Evolutionary conservation across 2,888 invertebrate species (phyloP), one percentile per base, ranked within the genome.

Genomic region (Aricia artaxerxes): DNA sequence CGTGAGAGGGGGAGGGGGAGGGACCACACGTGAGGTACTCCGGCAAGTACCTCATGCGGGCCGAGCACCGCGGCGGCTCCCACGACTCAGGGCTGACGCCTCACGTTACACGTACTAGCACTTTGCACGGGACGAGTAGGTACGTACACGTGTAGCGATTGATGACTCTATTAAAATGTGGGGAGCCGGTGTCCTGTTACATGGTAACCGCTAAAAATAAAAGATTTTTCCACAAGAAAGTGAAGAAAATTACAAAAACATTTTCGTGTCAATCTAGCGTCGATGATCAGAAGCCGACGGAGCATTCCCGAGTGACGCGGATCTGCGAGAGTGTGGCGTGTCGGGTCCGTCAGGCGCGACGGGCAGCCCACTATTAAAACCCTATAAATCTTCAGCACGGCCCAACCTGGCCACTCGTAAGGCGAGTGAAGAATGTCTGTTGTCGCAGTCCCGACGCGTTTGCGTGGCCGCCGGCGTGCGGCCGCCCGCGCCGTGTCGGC

Each of bases 21-120:
- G 73, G 89, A 88, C 88, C 89, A 88, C 90, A 90, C 90, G 87
- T 87, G 89, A 88, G 85, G 88, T 86, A 87, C 85, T 87, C 87
- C 86, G 87, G 86, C 85, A 83, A 84, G 16, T 69, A 83, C 86
- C 82, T 83, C 85, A 86, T 87, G 87, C 88, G 86, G 86, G 87
- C 84, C 83, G 81, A 80, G 75, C 81, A 83, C 85, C 87, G 84
- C 86, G 83, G 84, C 81, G 38, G 85, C 85, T 40, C 44, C 16
- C n/a, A 38, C 31, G 31, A 5, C 75, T 31, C 24, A 75, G 75
- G 75, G 75, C 49, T 31, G 49, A 6, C n/a, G n/a, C n/a, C 49
- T 16, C 31, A n/a, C 6, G n/a, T n/a, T 9, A 4, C 7, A 61
- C 64, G 64, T 24, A 64, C 64, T 6, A 31, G 4, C 24, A 64